phyloP scores from a whole-genome alignment of 2,888 invertebrate species.

The Acleris emargana region DNA sequence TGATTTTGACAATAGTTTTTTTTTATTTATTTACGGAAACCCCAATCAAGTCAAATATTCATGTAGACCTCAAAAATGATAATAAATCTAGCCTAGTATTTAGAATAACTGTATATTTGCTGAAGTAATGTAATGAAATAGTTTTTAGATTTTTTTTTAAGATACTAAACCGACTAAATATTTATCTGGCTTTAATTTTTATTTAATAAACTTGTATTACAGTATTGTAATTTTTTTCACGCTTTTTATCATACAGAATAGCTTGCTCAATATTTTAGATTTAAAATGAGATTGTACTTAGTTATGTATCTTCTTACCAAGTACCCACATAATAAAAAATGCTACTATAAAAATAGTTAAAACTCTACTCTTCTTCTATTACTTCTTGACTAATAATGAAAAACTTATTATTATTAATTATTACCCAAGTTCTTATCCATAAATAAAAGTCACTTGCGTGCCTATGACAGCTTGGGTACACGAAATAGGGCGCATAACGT shows the following conservation, averaged over 20 bases:
- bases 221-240: slow-evolving; percentile 15
- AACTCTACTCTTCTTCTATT: too few relatives aligned
- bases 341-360: too few relatives aligned
- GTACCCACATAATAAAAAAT: too few relatives aligned
- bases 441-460: too few relatives aligned
- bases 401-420: too few relatives aligned
- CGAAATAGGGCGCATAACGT: too few relatives aligned
- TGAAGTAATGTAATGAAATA: slow-evolving; percentile 30
- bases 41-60: slow-evolving; percentile 16
- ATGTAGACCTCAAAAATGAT: slow-evolving; percentile 24
- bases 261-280: slow-evolving; percentile 9
- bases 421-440: too few relatives aligned
- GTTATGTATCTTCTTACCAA: not conserved
- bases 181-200: slow-evolving; percentile 33
- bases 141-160: slow-evolving; percentile 19
- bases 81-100: slow-evolving; percentile 21
- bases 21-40: slow-evolving; percentile 8
- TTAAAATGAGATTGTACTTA: not conserved
- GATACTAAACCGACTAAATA: slow-evolving; percentile 25
- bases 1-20: too few relatives aligned
- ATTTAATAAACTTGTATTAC: slow-evolving; percentile 24
- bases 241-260: slow-evolving; percentile 8
- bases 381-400: too few relatives aligned
- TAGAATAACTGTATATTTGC: slow-evolving; percentile 33
- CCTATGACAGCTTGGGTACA: too few relatives aligned